Percentiles rank a stretch among this genome's conserved stretches.
phyloP scores from a whole-genome alignment of 2,888 invertebrate genomes.

The Homarus gammarus region DNA sequence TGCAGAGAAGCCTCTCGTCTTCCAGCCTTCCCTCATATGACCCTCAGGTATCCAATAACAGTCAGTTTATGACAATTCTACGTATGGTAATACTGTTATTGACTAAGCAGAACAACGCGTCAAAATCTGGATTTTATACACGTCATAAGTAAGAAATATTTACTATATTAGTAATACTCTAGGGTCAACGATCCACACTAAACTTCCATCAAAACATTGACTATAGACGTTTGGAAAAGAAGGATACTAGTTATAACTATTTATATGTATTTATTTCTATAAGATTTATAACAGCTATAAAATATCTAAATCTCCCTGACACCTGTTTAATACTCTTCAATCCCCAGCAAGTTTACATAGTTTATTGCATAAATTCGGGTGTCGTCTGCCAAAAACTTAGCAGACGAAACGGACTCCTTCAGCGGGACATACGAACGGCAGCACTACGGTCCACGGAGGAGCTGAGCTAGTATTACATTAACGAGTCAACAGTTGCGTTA shows the following conservation, averaged over 20 bases:
- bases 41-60: background rate
- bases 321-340: background rate
- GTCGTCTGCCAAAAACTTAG: slow-evolving; percentile 58
- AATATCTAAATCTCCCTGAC: background rate
- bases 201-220: slow-evolving; percentile 58
- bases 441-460: too few relatives aligned
- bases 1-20: background rate
- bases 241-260: background rate
- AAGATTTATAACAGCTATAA: background rate
- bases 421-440: slow-evolving; percentile 24
- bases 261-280: background rate
- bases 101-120: background rate
- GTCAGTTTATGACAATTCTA: background rate
- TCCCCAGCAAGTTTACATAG: background rate
- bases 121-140: background rate
- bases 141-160: slow-evolving; percentile 3
- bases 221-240: background rate
- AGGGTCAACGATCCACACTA: slow-evolving; percentile 47
- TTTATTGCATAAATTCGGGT: slow-evolving; percentile 21
- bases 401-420: slow-evolving; percentile 42
- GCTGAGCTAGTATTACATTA: too few relatives aligned
- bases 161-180: slow-evolving; percentile 52
- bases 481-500: too few relatives aligned
- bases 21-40: background rate
- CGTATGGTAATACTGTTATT: slow-evolving; percentile 17